phyloP scores from a whole-genome alignment of 1,140 invertebrate species.

The Pseudomyrmex flavicornis region DNA sequence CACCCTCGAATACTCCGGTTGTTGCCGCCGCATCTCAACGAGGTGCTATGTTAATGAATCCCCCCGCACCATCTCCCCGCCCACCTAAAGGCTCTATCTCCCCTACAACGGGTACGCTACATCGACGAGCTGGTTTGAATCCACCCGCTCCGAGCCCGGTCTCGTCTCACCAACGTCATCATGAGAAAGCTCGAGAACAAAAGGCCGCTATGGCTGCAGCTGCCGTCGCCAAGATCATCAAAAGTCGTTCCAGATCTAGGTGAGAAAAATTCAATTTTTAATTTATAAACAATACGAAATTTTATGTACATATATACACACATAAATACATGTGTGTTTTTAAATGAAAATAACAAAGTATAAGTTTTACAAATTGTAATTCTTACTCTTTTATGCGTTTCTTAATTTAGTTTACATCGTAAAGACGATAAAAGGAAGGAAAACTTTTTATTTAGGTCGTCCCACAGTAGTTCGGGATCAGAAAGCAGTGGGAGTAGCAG shows the following conservation, averaged over 20 bases:
- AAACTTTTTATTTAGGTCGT: constrained; percentile 76
- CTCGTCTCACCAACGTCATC: constrained; percentile 78
- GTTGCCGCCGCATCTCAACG: constrained; percentile 74
- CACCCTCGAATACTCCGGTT: constrained; percentile 59
- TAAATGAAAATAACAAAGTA: no score
- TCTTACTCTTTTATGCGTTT: not conserved
- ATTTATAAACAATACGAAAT: constrained; percentile 7
- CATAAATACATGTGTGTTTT: not conserved
- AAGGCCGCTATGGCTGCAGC: constrained; percentile 81
- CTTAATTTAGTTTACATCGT: not conserved
- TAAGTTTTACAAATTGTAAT: not conserved
- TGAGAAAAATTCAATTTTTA: constrained; percentile 60
- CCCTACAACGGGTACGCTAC: constrained; percentile 79
- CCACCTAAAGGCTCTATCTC: constrained; percentile 81
- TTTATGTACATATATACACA: not conserved
- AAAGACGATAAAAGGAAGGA: constrained; percentile 6
- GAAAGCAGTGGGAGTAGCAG: constrained; percentile 85
- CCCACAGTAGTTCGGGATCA: constrained; percentile 83
- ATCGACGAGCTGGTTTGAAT: constrained; percentile 83
- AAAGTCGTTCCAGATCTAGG: constrained; percentile 83
- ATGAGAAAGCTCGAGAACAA: constrained; percentile 81
- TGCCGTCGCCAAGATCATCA: constrained; percentile 83
- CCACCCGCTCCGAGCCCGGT: constrained; percentile 82
- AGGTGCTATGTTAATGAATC: constrained; percentile 89
- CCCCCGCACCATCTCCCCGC: constrained; percentile 87